phyloP scores from a whole-genome alignment of 1,140 invertebrate genomes.

The Drosophila fuyamai region DNA sequence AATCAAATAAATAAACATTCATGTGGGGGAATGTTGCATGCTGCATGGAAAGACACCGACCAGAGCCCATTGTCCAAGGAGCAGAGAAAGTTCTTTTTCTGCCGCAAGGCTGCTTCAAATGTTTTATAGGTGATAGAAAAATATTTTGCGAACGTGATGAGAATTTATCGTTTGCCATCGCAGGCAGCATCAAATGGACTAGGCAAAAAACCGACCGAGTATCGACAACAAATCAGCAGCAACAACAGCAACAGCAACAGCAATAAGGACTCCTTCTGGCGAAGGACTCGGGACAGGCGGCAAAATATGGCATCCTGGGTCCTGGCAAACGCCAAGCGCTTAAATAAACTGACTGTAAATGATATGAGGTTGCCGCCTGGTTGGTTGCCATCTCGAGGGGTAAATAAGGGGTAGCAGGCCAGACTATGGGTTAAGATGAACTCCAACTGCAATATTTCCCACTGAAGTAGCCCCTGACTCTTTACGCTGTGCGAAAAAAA shows the following conservation, averaged over 20 bases:
- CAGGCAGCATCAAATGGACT: slow-evolving; percentile 63
- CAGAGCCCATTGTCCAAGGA: slow-evolving; percentile 47
- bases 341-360: slow-evolving; percentile 72
- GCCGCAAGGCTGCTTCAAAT: slow-evolving; percentile 71
- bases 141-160: slow-evolving; percentile 81
- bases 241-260: slow-evolving; percentile 24
- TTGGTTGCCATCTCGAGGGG: slow-evolving; percentile 5
- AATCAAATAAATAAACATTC: slow-evolving; percentile 80
- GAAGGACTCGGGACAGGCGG: slow-evolving; percentile 6
- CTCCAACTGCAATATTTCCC: slow-evolving; percentile 15
- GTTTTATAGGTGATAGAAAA: slow-evolving; percentile 82
- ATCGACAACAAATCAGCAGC: slow-evolving; percentile 54
- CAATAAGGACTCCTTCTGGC: slow-evolving; percentile 1
- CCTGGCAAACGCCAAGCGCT: slow-evolving; percentile 44
- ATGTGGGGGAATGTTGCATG: slow-evolving; percentile 64
- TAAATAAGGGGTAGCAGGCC: not conserved
- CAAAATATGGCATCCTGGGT: slow-evolving; percentile 47
- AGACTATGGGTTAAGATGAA: slow-evolving; percentile 11
- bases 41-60: slow-evolving; percentile 17
- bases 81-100: slow-evolving; percentile 50
- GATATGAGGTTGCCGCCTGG: slow-evolving; percentile 54
- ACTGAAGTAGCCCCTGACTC: not conserved
- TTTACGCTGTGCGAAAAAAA: not conserved
- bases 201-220: slow-evolving; percentile 33
- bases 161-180: slow-evolving; percentile 73